Base-by-base conservation (phyloP, 1,140 invertebrate species). In the Drosophila novamexicana region DNA sequence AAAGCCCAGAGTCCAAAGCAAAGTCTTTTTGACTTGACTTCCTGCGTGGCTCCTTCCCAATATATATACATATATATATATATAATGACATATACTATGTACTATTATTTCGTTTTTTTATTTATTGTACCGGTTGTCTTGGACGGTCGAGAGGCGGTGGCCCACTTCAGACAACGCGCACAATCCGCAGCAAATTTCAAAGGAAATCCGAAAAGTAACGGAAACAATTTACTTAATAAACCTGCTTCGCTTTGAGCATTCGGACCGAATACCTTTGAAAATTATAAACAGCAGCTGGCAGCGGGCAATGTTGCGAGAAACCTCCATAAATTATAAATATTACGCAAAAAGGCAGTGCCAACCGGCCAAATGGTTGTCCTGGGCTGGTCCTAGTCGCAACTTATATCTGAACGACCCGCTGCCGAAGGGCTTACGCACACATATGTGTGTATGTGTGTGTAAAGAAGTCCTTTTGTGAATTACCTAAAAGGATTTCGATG, bases 161-260 rank as follows among this genome's bases (percentile, higher is more conserved):
- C 34, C 71, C 75, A 75, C 75, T 78, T 78, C 65, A 78, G 73
- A 74, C 54, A 67, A 45, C 12, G 56, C 18, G 39, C 39, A 45
- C 40, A 70, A 70, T 68, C 49, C 71, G 45, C 72, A 61, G 50
- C 62, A n/a, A 39, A 66, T 75, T 78, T 69, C 66, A 63, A 73
- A 76, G 74, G 74, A 79, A 76, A 79, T 79, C 69, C 74, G 70
- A 56, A 68, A 77, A 79, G 75, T 74, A 79, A 77, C 65, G 77
- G 77, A 79, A 77, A 77, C 77, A 79, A 77, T 79, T 79, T 79
- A 77, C 64, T 79, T 79, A 79, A 79, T 79, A 79, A 79, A 79
- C 69, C 75, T 59, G 44, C 74, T 49, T 53, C 56, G 66, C 69
- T 61, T 62, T 56, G 45, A 77, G 59, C 53, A 64, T 63, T 29